Base-by-base conservation (phyloP, 2,797 vertebrate species). In the Cossypha niveicapilla region DNA sequence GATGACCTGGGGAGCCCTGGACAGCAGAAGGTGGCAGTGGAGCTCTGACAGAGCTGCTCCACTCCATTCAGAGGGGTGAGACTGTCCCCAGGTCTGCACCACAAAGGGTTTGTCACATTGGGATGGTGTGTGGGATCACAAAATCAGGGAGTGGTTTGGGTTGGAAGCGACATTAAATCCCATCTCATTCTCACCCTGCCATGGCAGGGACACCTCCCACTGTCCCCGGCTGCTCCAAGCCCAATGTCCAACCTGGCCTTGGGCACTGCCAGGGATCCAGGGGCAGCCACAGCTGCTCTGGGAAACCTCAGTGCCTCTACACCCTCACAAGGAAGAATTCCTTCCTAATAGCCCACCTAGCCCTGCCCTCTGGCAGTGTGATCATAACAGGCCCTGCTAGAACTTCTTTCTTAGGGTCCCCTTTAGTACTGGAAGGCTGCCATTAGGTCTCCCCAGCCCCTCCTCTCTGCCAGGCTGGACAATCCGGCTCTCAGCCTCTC, bases 1-100 rank as follows among this genome's bases (percentile, higher is more conserved):
- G 60, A 13, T 23, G 7, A 6, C 7, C 51, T 13, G 1, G 5
- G 45, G 14, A 42, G 30, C 9, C 39, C 16, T 0, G 0, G 30
- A 6, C 1, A 1, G 60, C 18, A 28, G 6, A 24, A 13, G 9
- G 34, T 37, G 14, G 4, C 35, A 7, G 42, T 2, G 18, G 10
- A 48, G 50, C 13, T 11, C 18, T 65, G 13, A 5, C 14, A 11
- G 28, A 57, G 7, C 25, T 27, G 54, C 22, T 72, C n/a, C 6
- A 2, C 24, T 45, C 14, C 11, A 1, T 11, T 3, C 15, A 39
- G 58, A 37, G 1, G 1, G 3, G 2, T 14, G 32, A 11, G 39
- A 5, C 4, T 5, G 14, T 24, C 45, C 42, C 63, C 25, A 56
- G 28, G 28, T 4, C 25, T 15, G 66, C 45, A 9, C 41, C 4